These are phyloP conservation scores for Oophaga pumilio DNA, from an alignment of 2,113 vertebrate genomes.

Conservation along the genomic window DNA sequence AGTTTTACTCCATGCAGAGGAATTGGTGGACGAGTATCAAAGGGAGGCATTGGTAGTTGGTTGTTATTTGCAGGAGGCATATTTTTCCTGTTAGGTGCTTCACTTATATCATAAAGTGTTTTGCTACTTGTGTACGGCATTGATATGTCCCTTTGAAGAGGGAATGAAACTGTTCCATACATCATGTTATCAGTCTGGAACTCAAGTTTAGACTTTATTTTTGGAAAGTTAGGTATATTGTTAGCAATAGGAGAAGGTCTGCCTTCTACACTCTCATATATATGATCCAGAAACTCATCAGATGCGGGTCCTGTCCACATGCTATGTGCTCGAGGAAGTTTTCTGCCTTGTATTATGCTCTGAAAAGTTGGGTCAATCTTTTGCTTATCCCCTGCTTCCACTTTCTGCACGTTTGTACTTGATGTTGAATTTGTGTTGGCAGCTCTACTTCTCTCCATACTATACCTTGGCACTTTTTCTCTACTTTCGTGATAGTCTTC, in stretches of 20 bases:
- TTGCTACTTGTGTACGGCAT: not conserved
- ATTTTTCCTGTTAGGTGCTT: conserved; percentile 11
- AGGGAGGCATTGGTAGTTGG: not conserved
- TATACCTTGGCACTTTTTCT: conserved; percentile 30
- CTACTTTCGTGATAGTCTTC: not conserved
- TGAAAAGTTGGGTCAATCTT: conserved; percentile 64
- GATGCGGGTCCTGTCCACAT: conserved; percentile 53
- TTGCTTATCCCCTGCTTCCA: conserved; percentile 59
- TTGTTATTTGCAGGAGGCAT: not conserved
- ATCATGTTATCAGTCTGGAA: conserved; percentile 29
- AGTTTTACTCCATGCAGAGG: conserved; percentile 28
- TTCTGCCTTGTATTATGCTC: conserved; percentile 63
- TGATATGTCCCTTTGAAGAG: not conserved
- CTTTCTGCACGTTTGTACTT: not conserved
- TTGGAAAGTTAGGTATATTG: not conserved
- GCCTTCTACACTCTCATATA: conserved; percentile 51
- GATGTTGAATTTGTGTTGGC: conserved; percentile 6
- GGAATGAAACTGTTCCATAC: conserved; percentile 21
- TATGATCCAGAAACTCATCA: conserved; percentile 47
- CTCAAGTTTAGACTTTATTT: not conserved
- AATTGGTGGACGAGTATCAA: conserved; percentile 36
- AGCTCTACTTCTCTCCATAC: not conserved
- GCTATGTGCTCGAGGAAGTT: conserved; percentile 60
- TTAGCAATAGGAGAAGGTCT: not conserved
- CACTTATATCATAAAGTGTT: not conserved